These are phyloP conservation scores for Oreochromis niloticus DNA, from an alignment of 2,113 vertebrate genomes.

Conservation along the genomic window DNA sequence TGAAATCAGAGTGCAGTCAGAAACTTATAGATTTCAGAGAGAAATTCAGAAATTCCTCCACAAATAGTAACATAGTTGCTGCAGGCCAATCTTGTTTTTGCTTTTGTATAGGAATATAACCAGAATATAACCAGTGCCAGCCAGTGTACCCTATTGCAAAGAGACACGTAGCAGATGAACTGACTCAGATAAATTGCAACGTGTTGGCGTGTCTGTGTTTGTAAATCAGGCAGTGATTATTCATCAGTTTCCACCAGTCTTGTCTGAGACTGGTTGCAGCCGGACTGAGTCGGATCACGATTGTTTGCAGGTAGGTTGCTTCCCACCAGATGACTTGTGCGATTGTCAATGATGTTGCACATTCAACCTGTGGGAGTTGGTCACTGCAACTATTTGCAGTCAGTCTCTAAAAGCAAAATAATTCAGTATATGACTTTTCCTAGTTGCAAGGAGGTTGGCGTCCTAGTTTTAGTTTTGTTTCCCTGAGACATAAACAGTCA, in stretches of 20 bases:
- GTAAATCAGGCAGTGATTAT: not conserved
- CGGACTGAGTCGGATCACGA: rapidly evolving
- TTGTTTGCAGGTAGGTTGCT: not conserved
- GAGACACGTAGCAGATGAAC: not conserved
- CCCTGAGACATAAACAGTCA: not conserved
- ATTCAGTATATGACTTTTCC: rapidly evolving
- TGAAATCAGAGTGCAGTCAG: not conserved
- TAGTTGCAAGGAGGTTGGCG: rapidly evolving
- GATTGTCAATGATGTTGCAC: not conserved
- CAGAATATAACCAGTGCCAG: not conserved
- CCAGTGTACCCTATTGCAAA: rapidly evolving
- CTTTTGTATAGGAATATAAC: not conserved
- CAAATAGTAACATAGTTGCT: not conserved
- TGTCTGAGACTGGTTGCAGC: not conserved
- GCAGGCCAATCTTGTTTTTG: not conserved
- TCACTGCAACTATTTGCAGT: not conserved
- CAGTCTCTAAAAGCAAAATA: not conserved
- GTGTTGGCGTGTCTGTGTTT: not conserved
- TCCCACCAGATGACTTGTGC: not conserved
- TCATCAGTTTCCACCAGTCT: not conserved
- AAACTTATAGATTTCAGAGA: not conserved
- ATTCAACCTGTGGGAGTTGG: not conserved
- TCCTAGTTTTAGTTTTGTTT: not conserved
- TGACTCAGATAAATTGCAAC: not conserved
- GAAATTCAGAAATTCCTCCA: not conserved